phyloP scores from a whole-genome alignment of 2,113 vertebrate species.

The Rhinolophus ferrumequinum region DNA sequence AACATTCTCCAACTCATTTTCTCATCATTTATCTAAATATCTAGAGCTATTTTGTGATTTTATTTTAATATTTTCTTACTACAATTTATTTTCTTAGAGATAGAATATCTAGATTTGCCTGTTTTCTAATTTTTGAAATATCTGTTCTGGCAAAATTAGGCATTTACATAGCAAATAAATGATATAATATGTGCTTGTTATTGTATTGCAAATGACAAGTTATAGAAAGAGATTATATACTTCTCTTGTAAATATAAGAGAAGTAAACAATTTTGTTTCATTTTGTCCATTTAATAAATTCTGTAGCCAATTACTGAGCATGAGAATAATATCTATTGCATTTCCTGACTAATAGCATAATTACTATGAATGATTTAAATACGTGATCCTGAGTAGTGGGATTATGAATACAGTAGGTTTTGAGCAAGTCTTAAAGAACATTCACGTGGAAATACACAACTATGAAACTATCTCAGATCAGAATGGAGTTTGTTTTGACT shows the following conservation, averaged over 20 bases:
- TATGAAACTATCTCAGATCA: neutral
- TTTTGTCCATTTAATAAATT: neutral
- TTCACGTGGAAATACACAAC: neutral
- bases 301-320: neutral
- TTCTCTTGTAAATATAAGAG: neutral
- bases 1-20: neutral
- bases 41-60: neutral
- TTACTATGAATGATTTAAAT: neutral
- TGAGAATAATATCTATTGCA: neutral
- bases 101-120: neutral
- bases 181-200: neutral
- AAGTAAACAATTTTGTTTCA: slow-evolving; percentile 9
- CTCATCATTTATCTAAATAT: neutral
- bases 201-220: neutral
- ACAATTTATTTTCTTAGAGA: neutral
- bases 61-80: neutral
- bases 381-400: neutral
- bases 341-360: neutral
- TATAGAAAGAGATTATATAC: neutral
- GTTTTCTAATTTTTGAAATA: neutral
- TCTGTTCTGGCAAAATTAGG: neutral
- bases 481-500: neutral
- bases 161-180: neutral
- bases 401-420: neutral
- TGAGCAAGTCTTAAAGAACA: neutral